Percentiles rank a stretch among this genome's conserved stretches.
These are phyloP conservation scores for Cephonodes hylas DNA, from an alignment of 2,888 invertebrate genomes.

Conservation along the genomic window DNA sequence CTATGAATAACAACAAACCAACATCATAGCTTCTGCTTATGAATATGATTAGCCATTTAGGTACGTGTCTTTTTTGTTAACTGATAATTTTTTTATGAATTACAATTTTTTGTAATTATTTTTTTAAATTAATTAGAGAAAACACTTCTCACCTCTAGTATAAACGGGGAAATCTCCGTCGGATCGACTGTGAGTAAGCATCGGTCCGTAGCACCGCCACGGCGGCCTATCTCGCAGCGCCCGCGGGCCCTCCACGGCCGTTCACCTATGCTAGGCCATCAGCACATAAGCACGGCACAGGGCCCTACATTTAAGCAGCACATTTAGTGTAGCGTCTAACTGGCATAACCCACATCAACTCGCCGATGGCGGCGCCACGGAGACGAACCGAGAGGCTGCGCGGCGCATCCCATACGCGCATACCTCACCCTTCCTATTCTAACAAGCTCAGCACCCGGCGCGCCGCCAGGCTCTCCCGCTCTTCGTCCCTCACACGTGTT, in stretches of 20 bases:
- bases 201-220: conserved; percentile 85
- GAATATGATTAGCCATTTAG: too few species aligned
- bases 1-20: too few species aligned
- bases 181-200: conserved; percentile 92
- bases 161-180: conserved; percentile 92
- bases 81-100: too few species aligned
- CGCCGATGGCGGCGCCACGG: conserved; percentile 70
- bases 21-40: too few species aligned
- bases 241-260: conserved; percentile 78
- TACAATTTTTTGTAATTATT: too few species aligned
- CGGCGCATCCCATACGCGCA: conserved; percentile 74
- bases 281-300: conserved; percentile 60
- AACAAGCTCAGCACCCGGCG: conserved; percentile 35
- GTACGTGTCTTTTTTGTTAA: too few species aligned
- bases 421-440: conserved; percentile 59
- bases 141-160: conserved; percentile 83
- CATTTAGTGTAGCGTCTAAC: conserved; percentile 53
- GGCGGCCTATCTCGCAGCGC: conserved; percentile 75
- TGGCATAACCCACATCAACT: conserved; percentile 56
- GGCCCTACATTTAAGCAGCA: conserved; percentile 48
- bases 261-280: conserved; percentile 71
- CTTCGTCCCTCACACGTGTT: conserved; percentile 31
- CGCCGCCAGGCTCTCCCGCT: conserved; percentile 28
- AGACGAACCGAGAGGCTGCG: conserved; percentile 63
- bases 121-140: neutral